Evolutionary conservation across 2,797 vertebrate species (phyloP), one percentile per base, ranked within the genome.

Genomic region (Calcarius lapponicus): DNA sequence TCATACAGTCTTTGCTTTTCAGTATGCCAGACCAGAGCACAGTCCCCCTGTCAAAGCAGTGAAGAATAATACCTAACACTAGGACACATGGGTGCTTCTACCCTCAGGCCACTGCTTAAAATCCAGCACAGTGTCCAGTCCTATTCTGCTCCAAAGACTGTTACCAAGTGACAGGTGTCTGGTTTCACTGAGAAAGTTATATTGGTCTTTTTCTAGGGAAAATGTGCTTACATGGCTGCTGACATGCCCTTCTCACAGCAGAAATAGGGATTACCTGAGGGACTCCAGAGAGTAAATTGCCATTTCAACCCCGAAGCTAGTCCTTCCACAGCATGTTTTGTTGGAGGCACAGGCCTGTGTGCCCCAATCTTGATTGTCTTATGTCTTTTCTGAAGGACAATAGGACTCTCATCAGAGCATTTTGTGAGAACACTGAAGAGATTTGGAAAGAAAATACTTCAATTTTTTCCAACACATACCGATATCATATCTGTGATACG

Each of bases 31-130:
- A 54, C 45, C 5, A 78, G 53, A 60, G 24, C 3, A 3, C 3
- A 0, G 31, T 48, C 32, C 60, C 22, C n/a, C 80, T 92, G 90
- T 93, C 92, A 95, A 88, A 82, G 60, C 76, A 60, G 7, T 84
- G 73, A 80, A 76, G 84, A 86, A 71, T 71, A 70, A 86, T 50
- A 24, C 22, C 14, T 36, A 40, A 47, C 17, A 32, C 10, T n/a
- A 8, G 54, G 76, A 76, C 86, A 86, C 51, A 36, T 5, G 20
- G 34, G 66, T 84, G 56, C 36, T 90, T 81, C 74, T 84, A 47
- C 88, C 90, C 92, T 90, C 76, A 92, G 90, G 92, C 86, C 90
- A 54, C 51, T 47, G 56, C 82, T 73, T 86, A 88, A 96, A 95
- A 96, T 51, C 76, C 56, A 71, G 80, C 56, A 36, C 13, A 24